Percentiles rank a stretch among this genome's conserved stretches.
Evolutionary conservation across 2,113 vertebrate genomes (phyloP).

Genomic region (Carollia perspicillata): DNA sequence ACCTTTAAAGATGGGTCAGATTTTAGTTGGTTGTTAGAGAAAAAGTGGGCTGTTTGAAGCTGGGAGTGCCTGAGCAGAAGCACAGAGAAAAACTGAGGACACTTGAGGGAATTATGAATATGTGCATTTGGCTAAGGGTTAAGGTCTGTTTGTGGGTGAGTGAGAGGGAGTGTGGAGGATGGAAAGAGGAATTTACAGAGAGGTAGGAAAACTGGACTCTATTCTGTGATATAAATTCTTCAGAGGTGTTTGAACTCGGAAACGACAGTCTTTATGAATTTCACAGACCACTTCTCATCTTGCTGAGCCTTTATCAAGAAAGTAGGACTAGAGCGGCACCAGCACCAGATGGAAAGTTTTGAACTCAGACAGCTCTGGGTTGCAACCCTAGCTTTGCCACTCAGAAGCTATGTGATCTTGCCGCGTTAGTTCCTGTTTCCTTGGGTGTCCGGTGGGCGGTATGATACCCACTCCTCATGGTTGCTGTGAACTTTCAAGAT

Average conservation of each 20-base stretch:
- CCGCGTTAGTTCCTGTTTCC: not conserved
- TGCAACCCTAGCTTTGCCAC: not conserved
- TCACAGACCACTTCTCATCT: not conserved
- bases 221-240: not conserved
- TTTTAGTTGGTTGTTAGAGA: not conserved
- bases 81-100: not conserved
- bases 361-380: not conserved
- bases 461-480: not conserved
- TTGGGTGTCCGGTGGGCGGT: not conserved
- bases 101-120: not conserved
- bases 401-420: not conserved
- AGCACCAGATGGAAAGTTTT: not conserved
- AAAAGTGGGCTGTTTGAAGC: not conserved
- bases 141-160: not conserved
- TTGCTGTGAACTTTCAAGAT: not conserved
- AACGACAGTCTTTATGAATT: not conserved
- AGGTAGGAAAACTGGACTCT: not conserved
- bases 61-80: not conserved
- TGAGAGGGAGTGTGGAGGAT: not conserved
- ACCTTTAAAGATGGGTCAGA: not conserved
- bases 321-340: not conserved
- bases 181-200: not conserved
- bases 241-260: not conserved
- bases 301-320: not conserved
- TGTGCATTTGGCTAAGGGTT: not conserved